Evolutionary conservation across 2,113 vertebrate species (phyloP).

Genomic region (Chloropsis cyanopogon): DNA sequence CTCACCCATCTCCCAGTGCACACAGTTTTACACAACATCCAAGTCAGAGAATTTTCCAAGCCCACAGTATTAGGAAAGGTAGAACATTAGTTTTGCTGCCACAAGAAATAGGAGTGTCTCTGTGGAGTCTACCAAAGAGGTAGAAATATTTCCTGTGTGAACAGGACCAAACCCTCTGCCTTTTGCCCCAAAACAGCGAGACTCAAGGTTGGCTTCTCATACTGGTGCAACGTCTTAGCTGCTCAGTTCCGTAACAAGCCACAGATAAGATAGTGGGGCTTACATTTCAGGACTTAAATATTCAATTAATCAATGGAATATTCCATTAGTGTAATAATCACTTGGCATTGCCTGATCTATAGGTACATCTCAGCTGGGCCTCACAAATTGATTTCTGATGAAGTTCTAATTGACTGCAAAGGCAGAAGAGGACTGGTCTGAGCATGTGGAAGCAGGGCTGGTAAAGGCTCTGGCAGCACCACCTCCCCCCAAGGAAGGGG

Average conservation of each 20-base stretch:
- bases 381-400: constrained; percentile 84
- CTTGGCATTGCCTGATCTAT: constrained; percentile 77
- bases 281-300: constrained; percentile 72
- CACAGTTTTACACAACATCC: not conserved
- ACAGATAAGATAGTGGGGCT: constrained; percentile 19
- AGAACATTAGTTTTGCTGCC: not conserved
- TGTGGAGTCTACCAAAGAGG: not conserved
- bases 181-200: not conserved
- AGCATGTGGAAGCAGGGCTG: constrained; percentile 55
- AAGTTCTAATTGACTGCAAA: constrained; percentile 80
- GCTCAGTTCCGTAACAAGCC: not conserved
- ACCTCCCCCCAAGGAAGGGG: constrained; percentile 31
- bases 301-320: constrained; percentile 83
- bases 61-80: not conserved
- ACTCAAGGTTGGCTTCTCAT: not conserved
- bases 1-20: not conserved
- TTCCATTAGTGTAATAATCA: constrained; percentile 81
- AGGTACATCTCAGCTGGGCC: constrained; percentile 80
- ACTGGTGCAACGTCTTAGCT: not conserved
- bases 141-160: not conserved
- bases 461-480: constrained; percentile 31
- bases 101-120: not conserved
- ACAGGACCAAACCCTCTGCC: not conserved
- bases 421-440: constrained; percentile 66
- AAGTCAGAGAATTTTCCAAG: not conserved